These are phyloP conservation scores for Trilocha varians DNA, from an alignment of 2,888 invertebrate genomes.

Conservation along the genomic window DNA sequence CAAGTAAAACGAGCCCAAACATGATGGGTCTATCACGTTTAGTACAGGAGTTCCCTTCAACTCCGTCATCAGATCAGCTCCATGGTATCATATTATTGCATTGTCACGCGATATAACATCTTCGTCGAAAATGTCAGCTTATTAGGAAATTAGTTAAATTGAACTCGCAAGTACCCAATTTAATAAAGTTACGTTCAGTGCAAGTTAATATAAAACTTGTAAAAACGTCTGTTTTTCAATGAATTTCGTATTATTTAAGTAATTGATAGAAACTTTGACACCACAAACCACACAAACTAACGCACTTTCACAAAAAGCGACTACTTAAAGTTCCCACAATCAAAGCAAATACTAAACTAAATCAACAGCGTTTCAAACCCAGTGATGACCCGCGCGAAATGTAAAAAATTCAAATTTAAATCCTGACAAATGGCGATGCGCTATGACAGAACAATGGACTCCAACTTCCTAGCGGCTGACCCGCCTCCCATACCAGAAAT, in stretches of 20 bases:
- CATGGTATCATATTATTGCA: no score
- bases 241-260: background rate
- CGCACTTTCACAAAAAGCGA: background rate
- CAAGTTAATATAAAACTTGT: no score
- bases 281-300: background rate
- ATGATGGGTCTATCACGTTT: no score
- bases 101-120: no score
- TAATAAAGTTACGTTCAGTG: no score
- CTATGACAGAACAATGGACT: slow-evolving; percentile 58
- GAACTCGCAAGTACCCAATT: no score
- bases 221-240: no score
- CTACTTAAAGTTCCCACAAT: background rate
- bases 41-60: no score
- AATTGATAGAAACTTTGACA: background rate
- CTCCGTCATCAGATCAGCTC: no score
- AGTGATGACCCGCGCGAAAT: slow-evolving; percentile 45
- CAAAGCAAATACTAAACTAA: background rate
- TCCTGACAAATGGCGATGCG: slow-evolving; percentile 45
- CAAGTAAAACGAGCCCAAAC: no score
- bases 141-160: no score
- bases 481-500: slow-evolving; percentile 68
- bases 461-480: slow-evolving; percentile 68
- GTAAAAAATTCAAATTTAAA: slow-evolving; percentile 54
- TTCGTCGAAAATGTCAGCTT: no score
- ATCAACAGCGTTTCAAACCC: slow-evolving; percentile 9